Evolutionary conservation across 30 jellyfish, hydroid and myxozoan species (phyloP), one percentile per base, ranked within the genome.

Genomic region (Haliclystus octoradiatus): DNA sequence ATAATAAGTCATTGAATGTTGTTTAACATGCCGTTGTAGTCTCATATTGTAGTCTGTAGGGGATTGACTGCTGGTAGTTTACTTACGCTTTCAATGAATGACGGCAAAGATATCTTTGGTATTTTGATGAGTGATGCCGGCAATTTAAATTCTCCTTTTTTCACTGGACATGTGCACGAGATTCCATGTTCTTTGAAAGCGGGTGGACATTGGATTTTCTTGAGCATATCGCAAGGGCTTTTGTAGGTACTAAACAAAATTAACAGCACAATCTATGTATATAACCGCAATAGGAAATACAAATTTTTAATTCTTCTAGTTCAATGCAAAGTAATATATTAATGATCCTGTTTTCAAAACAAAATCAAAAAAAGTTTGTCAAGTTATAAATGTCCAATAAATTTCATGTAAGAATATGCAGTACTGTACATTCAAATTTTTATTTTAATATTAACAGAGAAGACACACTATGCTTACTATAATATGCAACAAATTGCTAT

Each of bases 121-220:
- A 83, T 52, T 33, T 26, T 31, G 3, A 83, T 15, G 15, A 34
- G 9, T 3, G 73, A 14, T 23, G 83, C 52, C 50, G 80, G 82
- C 2, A 83, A 31, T 33, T 83, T 83, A 75, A 65, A 66, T 51
- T 69, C 92, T 26, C 46, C 67, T 63, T 70, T 72, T 65, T 73
- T 65, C 49, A 86, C 14, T 23, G 96, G 96, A 51, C 96, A 86
- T n/a, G 77, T 66, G 79, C 96, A 86, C 40, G 60, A 69, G 75
- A 80, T 71, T 1, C 93, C 92, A 46, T 64, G 90, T 23, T 80
- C 73, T 46, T 46, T 53, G 66, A 86, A 80, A 40, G 50, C 69
- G 35, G 60, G 83, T 49, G 96, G 96, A 71, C 96, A 86, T 26
- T 76, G 52, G 46, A 86, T 33, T 26, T 80, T 86, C 27, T 30